Conservation (phyloP, 2,888 invertebrate species). For the Zeuzera pyrina region DNA sequence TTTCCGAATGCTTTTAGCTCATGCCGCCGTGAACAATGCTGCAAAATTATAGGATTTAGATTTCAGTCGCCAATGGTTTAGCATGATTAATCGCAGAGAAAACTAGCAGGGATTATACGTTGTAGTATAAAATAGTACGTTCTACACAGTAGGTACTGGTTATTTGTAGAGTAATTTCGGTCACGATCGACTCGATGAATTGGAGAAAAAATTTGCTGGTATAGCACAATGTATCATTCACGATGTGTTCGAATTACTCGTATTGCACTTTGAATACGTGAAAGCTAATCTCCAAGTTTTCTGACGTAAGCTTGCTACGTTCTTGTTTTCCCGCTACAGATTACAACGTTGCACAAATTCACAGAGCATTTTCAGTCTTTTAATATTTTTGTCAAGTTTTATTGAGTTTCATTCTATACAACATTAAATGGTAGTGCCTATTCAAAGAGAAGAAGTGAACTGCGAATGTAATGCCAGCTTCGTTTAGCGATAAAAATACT, state of each 20-base stretch:
- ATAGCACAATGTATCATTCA: constrained; percentile 18
- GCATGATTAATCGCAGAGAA: constrained; percentile 65
- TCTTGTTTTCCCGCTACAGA: too few species aligned
- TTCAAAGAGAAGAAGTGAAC: too few species aligned
- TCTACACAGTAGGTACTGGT: constrained; percentile 38
- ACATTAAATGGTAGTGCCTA: too few species aligned
- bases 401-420: too few species aligned
- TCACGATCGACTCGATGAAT: constrained; percentile 40
- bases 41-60: constrained; percentile 62
- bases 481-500: too few species aligned
- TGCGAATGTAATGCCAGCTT: too few species aligned
- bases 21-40: constrained; percentile 50
- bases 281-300: too few species aligned
- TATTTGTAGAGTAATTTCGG: constrained; percentile 43
- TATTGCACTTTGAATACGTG: constrained; percentile 34
- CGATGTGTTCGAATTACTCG: constrained; percentile 44
- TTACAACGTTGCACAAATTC: too few species aligned
- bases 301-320: too few species aligned
- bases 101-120: constrained; percentile 49
- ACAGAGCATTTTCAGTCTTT: too few species aligned
- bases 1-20: constrained; percentile 43
- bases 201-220: too few species aligned
- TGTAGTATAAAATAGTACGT: constrained; percentile 50
- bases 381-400: too few species aligned
- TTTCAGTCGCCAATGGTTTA: constrained; percentile 49